Evolutionary conservation across 2,797 vertebrate species (phyloP).

Genomic region (Orientallactaga sibirica): DNA sequence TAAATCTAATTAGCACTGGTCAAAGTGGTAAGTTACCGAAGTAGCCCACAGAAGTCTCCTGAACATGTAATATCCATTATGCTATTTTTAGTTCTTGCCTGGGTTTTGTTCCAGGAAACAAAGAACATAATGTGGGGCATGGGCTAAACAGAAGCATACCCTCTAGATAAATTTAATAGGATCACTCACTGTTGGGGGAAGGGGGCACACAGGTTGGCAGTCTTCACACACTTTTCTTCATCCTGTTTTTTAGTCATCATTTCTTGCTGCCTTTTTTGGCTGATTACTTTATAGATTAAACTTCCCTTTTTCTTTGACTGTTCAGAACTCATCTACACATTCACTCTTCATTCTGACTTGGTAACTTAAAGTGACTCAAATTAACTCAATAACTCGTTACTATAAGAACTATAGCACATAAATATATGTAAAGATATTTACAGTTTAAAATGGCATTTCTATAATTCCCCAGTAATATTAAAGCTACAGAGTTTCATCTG

Average conservation of each 20-base stretch:
- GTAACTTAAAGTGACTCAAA: neutral
- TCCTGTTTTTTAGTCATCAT: neutral
- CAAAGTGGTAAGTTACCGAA: neutral
- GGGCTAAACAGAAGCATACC: neutral
- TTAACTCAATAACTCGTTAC: neutral
- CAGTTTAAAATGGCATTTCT: neutral
- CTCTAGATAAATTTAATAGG: neutral
- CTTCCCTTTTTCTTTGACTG: neutral
- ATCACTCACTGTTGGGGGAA: neutral
- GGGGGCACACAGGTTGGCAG: neutral
- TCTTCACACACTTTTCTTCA: neutral
- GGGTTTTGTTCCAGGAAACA: neutral
- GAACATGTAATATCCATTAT: neutral
- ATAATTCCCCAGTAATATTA: neutral
- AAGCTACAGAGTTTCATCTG: neutral
- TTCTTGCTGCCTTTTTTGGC: neutral
- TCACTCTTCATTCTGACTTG: neutral
- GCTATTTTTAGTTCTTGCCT: neutral
- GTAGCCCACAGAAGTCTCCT: neutral
- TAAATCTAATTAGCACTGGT: neutral
- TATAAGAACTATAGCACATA: neutral
- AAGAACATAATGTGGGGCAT: neutral
- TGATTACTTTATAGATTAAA: neutral
- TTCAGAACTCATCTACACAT: neutral
- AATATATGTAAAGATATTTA: neutral